Base-by-base conservation (phyloP, 2,797 vertebrate species). In the Alectoris magna region DNA sequence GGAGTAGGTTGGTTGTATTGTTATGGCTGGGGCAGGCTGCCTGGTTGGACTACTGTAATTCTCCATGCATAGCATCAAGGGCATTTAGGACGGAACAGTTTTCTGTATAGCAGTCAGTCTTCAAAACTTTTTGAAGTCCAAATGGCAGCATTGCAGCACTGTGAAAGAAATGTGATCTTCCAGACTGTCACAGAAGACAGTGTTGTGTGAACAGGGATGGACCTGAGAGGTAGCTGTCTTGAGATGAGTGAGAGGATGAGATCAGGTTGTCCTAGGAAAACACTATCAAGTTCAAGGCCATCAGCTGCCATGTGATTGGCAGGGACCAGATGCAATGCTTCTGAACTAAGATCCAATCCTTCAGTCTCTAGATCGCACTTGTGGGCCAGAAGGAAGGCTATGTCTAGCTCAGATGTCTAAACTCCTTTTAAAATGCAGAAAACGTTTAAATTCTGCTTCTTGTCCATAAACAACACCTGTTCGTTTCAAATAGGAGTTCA, bases 1-100 rank as follows among this genome's bases (percentile, higher is more conserved):
- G 11, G 0, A 0, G 15, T 29, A 15, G 1, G 9, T 70, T 85
- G 0, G 2, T 27, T 22, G 29, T 43, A 31, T 31, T 43, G 12
- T 67, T 41, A 21, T 12, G 44, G 31, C 56, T 67, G 21, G 67
- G 31, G 38, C 63, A 62, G 53, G 44, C 18, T 79, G 70, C 43
- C 43, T 0, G 6, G 11, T 16, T 29, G 22, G 51, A 38, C 27
- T 64, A 10, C 11, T 53, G 36, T 27, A 56, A 64, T 86, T 92
- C n/a, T 59, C 10, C 41, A 21, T 70, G 36, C 8, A 11, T 22
- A 27, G 69, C 34, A 53, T 39, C 78, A 44, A n/a, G 55, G 44
- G 21, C 34, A 24, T 78, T 91, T 29, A 67, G 72, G 55, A 87
- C 38, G 22, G 71, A 43, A 41, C 48, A 72, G 51, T 22, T 69